Evolutionary conservation across 30 jellyfish, hydroid and myxozoan genomes (phyloP).

Genomic region (Morbakka virulenta): DNA sequence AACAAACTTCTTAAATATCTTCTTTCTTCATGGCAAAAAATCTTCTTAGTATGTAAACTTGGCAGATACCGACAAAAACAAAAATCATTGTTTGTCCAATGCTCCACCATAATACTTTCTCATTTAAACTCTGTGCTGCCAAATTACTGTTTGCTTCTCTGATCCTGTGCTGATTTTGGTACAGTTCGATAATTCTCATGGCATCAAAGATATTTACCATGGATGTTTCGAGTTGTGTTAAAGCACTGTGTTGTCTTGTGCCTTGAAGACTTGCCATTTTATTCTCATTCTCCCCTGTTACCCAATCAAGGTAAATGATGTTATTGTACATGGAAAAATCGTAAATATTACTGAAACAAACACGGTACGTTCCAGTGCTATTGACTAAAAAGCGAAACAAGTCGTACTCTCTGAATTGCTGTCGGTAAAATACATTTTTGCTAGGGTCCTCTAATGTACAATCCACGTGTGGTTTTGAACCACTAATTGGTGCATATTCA

Average conservation of each 20-base stretch:
- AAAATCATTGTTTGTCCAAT: slow-evolving; percentile 78
- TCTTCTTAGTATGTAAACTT: slow-evolving; percentile 74
- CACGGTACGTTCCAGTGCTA: slow-evolving; percentile 91
- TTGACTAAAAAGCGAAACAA: slow-evolving; percentile 69
- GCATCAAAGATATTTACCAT: slow-evolving; percentile 89
- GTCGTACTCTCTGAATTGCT: slow-evolving; percentile 79
- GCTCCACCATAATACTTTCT: slow-evolving; percentile 93
- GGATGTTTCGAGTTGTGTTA: slow-evolving; percentile 95
- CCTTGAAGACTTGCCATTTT: slow-evolving; percentile 64
- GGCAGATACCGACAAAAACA: slow-evolving; percentile 62
- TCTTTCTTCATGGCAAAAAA: slow-evolving; percentile 86
- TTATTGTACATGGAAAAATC: slow-evolving; percentile 89
- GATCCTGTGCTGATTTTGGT: slow-evolving; percentile 96
- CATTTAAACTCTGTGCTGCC: slow-evolving; percentile 77
- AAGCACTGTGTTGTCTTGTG: slow-evolving; percentile 43
- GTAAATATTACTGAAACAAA: slow-evolving; percentile 89
- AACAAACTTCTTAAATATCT: slow-evolving; percentile 74
- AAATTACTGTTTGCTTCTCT: slow-evolving; percentile 90
- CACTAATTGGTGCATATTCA: slow-evolving; percentile 97
- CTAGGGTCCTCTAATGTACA: slow-evolving; percentile 91
- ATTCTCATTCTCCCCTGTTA: slow-evolving; percentile 67
- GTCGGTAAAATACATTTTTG: slow-evolving; percentile 77
- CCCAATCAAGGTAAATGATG: slow-evolving; percentile 84
- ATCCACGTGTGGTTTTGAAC: slow-evolving; percentile 98
- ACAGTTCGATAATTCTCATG: slow-evolving; percentile 87